These are phyloP conservation scores for Fissipunctia ypsillon DNA, from an alignment of 2,888 invertebrate species.

Conservation along the genomic window DNA sequence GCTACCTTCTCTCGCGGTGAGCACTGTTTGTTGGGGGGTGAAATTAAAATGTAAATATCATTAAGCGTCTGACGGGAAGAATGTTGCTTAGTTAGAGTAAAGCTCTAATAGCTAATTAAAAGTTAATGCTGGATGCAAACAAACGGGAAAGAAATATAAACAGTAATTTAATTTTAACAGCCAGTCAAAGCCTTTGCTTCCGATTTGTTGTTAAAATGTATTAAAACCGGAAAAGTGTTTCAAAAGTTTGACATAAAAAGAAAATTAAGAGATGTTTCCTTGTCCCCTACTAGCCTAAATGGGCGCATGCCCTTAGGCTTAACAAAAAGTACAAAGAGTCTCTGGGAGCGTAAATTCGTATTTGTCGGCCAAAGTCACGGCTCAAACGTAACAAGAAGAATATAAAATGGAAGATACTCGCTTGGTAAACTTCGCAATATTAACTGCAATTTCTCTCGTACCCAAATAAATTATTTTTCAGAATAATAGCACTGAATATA, in stretches of 20 bases:
- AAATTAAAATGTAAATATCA: slow-evolving; percentile 61
- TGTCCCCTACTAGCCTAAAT: slow-evolving; percentile 48
- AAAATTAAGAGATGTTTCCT: slow-evolving; percentile 56
- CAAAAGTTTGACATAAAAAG: slow-evolving; percentile 56
- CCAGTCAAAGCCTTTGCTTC: slow-evolving; percentile 45
- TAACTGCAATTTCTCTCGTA: slow-evolving; percentile 31
- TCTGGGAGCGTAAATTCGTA: slow-evolving; percentile 48
- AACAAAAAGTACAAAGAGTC: slow-evolving; percentile 55
- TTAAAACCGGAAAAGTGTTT: slow-evolving; percentile 34
- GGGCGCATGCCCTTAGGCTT: slow-evolving; percentile 42
- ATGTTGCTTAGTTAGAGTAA: slow-evolving; percentile 27
- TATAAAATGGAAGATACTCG: slow-evolving; percentile 46
- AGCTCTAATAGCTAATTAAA: slow-evolving; percentile 43
- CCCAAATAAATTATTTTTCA: slow-evolving; percentile 28
- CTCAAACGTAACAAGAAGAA: slow-evolving; percentile 55
- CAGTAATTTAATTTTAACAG: slow-evolving; percentile 30
- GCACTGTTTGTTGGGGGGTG: slow-evolving; percentile 50
- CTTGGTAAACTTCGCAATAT: slow-evolving; percentile 31
- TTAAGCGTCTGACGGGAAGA: slow-evolving; percentile 41
- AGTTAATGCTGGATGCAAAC: slow-evolving; percentile 37
- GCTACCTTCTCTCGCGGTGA: slow-evolving; percentile 50
- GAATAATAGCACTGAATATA: slow-evolving; percentile 36
- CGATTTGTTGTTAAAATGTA: slow-evolving; percentile 39
- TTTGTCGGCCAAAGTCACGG: slow-evolving; percentile 53
- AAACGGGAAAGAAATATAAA: slow-evolving; percentile 29